phyloP scores from a whole-genome alignment of 2,888 invertebrate genomes.

The Omphaloscelis lunosa region DNA sequence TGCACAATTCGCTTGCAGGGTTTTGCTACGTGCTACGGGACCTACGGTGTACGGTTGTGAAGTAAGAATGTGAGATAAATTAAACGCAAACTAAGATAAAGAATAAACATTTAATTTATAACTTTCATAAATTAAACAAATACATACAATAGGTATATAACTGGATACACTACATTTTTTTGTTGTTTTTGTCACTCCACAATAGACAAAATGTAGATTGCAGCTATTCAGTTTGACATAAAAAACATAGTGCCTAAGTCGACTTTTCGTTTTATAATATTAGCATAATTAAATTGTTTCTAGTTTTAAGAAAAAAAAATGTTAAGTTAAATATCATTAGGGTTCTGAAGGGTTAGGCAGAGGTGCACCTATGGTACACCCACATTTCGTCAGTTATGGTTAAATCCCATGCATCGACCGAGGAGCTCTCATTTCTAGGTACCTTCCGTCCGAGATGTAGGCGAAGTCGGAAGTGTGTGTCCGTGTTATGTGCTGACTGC shows the following conservation, averaged over 20 bases:
- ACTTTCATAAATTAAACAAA: conserved; percentile 26
- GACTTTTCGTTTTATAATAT: not conserved
- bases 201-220: conserved; percentile 5
- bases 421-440: too few species aligned
- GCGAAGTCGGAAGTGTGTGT: too few species aligned
- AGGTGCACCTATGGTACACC: not conserved
- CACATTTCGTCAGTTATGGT: not conserved
- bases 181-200: too few species aligned
- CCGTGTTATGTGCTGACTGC: too few species aligned
- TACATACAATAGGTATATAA: conserved; percentile 11
- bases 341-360: not conserved
- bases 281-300: not conserved
- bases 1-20: not conserved
- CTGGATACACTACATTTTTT: not conserved
- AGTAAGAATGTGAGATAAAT: not conserved
- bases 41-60: not conserved
- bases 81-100: conserved; percentile 16
- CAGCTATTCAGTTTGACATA: not conserved
- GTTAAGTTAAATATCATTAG: not conserved
- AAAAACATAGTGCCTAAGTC: not conserved
- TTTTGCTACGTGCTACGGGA: too few species aligned
- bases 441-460: too few species aligned
- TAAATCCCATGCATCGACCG: too few species aligned
- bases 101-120: conserved; percentile 47
- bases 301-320: conserved; percentile 1